Percentiles rank a stretch among this genome's conserved stretches.
Conservation (phyloP, 1,140 invertebrate species). For the Dryas iulia region DNA sequence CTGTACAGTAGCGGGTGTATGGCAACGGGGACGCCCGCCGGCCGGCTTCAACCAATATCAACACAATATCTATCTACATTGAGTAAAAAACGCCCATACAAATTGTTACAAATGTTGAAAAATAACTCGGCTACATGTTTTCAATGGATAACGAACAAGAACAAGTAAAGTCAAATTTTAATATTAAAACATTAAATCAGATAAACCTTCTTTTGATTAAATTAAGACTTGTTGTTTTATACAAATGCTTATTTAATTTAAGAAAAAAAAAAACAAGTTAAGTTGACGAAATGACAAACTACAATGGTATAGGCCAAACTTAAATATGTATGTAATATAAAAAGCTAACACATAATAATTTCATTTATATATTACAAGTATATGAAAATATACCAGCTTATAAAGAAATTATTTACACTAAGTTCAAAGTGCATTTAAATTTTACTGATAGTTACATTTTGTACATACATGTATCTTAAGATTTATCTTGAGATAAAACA, state of each 20-base stretch:
- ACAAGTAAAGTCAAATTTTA: too few relatives aligned
- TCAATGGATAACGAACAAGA: background rate
- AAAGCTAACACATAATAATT: background rate
- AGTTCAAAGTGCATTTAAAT: background rate
- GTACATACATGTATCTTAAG: background rate
- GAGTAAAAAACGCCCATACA: background rate
- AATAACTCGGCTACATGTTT: background rate
- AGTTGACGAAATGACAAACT: background rate
- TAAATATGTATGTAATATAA: too few relatives aligned
- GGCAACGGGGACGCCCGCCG: conserved; percentile 32
- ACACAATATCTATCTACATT: background rate
- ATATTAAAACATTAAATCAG: too few relatives aligned
- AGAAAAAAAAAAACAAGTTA: too few relatives aligned
- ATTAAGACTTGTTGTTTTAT: too few relatives aligned
- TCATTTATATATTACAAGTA: background rate
- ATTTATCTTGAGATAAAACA: background rate
- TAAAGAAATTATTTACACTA: background rate
- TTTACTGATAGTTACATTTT: background rate
- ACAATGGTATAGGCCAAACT: background rate
- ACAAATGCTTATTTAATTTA: too few relatives aligned
- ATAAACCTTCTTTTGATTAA: too few relatives aligned
- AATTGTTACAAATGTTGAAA: background rate
- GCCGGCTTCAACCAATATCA: background rate
- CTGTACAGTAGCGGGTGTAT: conserved; percentile 52
- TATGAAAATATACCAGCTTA: background rate